Base-by-base conservation (phyloP, 2,113 vertebrate genomes). In the Corapipo altera region DNA sequence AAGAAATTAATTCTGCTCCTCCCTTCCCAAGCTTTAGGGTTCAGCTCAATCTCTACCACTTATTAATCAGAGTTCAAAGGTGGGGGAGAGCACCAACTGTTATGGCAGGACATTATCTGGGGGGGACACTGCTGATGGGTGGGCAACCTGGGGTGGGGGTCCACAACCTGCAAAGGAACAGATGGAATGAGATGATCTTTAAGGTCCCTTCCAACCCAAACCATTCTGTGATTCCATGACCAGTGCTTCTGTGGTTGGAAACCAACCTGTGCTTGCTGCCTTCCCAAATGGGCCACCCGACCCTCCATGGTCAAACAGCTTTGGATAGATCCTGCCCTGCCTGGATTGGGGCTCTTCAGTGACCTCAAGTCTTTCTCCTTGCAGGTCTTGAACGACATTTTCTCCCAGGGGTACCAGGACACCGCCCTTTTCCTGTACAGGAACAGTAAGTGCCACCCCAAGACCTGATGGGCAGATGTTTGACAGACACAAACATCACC, bases 341-440 rank as follows among this genome's bases (percentile, higher is more conserved):
- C 61, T 21, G 17, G 22, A 3, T 3, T 39, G 35, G 35, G n/a
- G 24, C 51, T 55, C 46, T 24, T 59, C 9, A 33, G 37, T 37
- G 48, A 77, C 57, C 69, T 85, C 66, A 14, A 2, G 7, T 70
- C 28, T 54, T 81, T 76, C 51, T 73, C 22, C 62, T 93, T 85
- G 70, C 96, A 98, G 98, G 81, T 97, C 67, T 64, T 98, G 92
- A 96, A 98, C 0, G 89, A 98, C 39, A 98, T 98, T 75, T 98
- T 97, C 88, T 98, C 94, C 70, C 97, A 97, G 26, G 98, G 98
- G 5, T 98, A 98, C 24, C 97, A 98, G 37, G 98, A 98, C 32
- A 92, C 98, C 0, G 97, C 97, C 27, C 85, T 90, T 16, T 98
- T 98, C 97, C 92, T 98, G 8, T 97, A 93, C 95, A 93, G 98